Base-by-base conservation (phyloP, 1,140 invertebrate species). In the Zaprionus kolodkinae region DNA sequence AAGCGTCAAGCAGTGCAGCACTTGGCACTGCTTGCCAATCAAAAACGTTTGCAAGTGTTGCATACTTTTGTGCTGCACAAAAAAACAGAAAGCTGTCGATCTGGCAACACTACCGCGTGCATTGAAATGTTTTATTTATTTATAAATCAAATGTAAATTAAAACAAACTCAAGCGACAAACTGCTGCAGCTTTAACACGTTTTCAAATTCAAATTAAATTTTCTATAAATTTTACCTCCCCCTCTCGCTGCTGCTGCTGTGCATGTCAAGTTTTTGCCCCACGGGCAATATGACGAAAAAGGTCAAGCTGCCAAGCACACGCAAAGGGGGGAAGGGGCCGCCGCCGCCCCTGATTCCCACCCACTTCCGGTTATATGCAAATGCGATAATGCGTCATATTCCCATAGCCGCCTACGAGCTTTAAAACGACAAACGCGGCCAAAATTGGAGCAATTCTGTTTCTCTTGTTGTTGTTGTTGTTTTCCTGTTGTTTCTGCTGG, bases 371-470 rank as follows among this genome's bases (percentile, higher is more conserved):
- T 65, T 33, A 50, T 71, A 78, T 78, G 76, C 72, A 75, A 78
- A 78, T 78, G 76, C 60, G 72, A 45, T 65, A 77, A 64, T 78
- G 43, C 45, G 67, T 36, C 43, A 45, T 43, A 71, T 64, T 63
- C 60, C 43, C 59, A 15, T 12, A 33, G 21, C 9, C 33, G 67
- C 35, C 40, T 38, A 50, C 59, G 27, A 60, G 45, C 68, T 68
- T 79, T 68, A 79, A 79, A 79, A 73, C 54, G 83, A 38, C 79
- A 50, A 40, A 82, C 63, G 76, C 65, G 72, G 50, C 78, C 73
- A 70, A 87, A 86, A 86, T 86, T 86, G 79, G 66, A 86, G 72
- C 84, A 86, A 71, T 69, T 78, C 25, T 60, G 1, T 11, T 43
- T 27, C 45, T 43, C 0, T 59, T 57, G 15, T 17, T 56, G 11